Conservation (phyloP, 2,888 invertebrate species). For the Xestia rhomboidea region DNA sequence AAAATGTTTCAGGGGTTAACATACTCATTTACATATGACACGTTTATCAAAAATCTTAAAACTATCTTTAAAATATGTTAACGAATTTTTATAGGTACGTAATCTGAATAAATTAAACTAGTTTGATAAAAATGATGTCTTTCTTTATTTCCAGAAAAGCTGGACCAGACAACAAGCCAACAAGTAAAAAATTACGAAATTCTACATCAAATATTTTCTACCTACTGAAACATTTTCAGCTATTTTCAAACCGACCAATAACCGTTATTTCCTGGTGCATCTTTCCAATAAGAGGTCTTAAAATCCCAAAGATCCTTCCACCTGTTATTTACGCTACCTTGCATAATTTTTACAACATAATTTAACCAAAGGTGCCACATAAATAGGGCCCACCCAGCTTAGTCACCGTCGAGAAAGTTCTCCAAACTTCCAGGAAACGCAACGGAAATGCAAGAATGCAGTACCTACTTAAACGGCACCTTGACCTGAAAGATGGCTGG, state of each 20-base stretch:
- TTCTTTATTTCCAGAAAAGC: not conserved
- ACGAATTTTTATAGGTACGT: constrained; percentile 1
- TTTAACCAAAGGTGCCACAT: not conserved
- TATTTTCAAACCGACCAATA: not conserved
- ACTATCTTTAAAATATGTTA: not conserved
- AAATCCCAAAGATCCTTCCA: not conserved
- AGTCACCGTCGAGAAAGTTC: constrained; percentile 32
- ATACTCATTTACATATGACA: constrained; percentile 15
- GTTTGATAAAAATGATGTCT: constrained; percentile 18
- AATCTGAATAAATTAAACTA: constrained; percentile 22
- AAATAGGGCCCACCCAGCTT: constrained; percentile 4
- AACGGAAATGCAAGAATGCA: constrained; percentile 53
- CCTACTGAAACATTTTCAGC: not conserved
- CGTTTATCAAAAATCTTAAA: not conserved
- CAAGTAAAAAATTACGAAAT: not conserved
- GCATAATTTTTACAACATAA: not conserved
- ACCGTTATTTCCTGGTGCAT: not conserved
- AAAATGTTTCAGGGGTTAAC: constrained; percentile 19
- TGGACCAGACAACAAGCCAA: too few species aligned
- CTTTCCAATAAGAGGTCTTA: not conserved
- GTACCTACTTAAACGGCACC: constrained; percentile 32
- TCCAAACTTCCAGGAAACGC: constrained; percentile 31
- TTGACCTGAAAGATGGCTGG: constrained; percentile 43
- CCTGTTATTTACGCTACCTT: not conserved
- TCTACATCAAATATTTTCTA: not conserved